These are phyloP conservation scores for Noctuana brunneofusca DNA, from an alignment of 2,888 invertebrate species.

Conservation along the genomic window DNA sequence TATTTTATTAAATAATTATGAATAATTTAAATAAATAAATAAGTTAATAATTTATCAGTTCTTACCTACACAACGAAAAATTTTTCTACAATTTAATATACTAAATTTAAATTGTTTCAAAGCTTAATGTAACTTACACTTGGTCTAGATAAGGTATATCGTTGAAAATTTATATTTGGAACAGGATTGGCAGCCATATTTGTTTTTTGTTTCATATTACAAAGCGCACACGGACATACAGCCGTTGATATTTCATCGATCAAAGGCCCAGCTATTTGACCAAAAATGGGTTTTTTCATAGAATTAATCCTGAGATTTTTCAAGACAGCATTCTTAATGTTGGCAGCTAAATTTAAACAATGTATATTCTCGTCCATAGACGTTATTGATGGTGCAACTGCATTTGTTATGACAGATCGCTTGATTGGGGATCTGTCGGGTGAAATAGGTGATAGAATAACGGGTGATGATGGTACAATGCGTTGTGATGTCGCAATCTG, in stretches of 20 bases:
- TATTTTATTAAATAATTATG: slow-evolving; percentile 3
- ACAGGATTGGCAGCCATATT: slow-evolving; percentile 6
- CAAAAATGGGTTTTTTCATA: slow-evolving; percentile 14
- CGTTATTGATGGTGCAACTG: background rate
- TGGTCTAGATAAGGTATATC: background rate
- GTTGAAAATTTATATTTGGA: background rate
- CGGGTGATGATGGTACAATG: slow-evolving; percentile 1
- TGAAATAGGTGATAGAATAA: slow-evolving; percentile 3
- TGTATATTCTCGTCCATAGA: slow-evolving; percentile 13
- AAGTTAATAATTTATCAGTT: slow-evolving; percentile 8
- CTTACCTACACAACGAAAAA: background rate
- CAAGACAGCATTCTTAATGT: slow-evolving; percentile 12
- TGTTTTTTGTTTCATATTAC: slow-evolving; percentile 19
- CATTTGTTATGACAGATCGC: slow-evolving; percentile 13
- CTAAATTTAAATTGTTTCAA: background rate
- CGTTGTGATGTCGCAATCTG: slow-evolving; percentile 23
- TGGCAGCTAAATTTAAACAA: slow-evolving; percentile 20
- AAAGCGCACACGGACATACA: slow-evolving; percentile 11
- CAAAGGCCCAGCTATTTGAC: slow-evolving; percentile 2
- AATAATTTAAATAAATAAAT: slow-evolving; percentile 28
- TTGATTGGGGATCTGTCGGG: slow-evolving; percentile 7
- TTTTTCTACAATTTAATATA: background rate
- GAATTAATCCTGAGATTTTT: slow-evolving; percentile 17
- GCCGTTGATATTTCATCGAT: slow-evolving; percentile 21
- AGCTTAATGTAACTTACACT: slow-evolving; percentile 14